A percentile compares a stretch with the other conserved stretches of the same genome.
Conservation (phyloP, 2,888 invertebrate species). For the Thecocarcelia acutangulata region DNA sequence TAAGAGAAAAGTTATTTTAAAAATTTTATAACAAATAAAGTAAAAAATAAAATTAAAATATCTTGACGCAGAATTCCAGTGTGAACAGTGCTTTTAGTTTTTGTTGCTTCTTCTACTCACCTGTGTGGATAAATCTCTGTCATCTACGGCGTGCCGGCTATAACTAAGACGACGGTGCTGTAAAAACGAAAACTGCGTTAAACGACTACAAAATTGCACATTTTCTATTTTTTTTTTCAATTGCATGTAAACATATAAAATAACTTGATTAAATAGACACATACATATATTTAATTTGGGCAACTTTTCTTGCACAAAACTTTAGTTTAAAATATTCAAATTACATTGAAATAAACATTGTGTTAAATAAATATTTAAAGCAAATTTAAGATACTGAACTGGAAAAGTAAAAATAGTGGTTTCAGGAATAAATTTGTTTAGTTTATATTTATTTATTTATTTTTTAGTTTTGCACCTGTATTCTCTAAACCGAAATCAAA, state of each 20-base stretch:
- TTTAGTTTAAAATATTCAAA: too few relatives aligned
- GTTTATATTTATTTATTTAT: too few relatives aligned
- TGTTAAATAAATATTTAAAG: too few relatives aligned
- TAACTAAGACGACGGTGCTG: constrained; percentile 95
- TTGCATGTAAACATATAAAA: constrained; percentile 54
- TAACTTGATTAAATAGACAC: constrained; percentile 3
- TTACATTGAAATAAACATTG: too few relatives aligned
- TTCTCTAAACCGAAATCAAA: too few relatives aligned
- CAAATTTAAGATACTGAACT: too few relatives aligned
- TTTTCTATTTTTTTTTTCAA: constrained; percentile 25
- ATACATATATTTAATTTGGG: too few relatives aligned
- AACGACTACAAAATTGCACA: constrained; percentile 52
- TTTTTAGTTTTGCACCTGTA: too few relatives aligned
- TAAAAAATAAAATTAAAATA: neutral
- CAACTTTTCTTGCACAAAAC: too few relatives aligned
- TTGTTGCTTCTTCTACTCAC: constrained; percentile 79
- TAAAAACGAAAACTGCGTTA: constrained; percentile 75
- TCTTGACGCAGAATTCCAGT: neutral
- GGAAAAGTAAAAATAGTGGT: too few relatives aligned
- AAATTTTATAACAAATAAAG: neutral
- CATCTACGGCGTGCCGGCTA: constrained; percentile 94
- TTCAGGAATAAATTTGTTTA: too few relatives aligned
- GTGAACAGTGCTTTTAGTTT: constrained; percentile 1
- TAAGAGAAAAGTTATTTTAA: neutral
- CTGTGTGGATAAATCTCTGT: constrained; percentile 92